phyloP scores from a whole-genome alignment of 2,113 vertebrate genomes.

The Alligator sinensis region DNA sequence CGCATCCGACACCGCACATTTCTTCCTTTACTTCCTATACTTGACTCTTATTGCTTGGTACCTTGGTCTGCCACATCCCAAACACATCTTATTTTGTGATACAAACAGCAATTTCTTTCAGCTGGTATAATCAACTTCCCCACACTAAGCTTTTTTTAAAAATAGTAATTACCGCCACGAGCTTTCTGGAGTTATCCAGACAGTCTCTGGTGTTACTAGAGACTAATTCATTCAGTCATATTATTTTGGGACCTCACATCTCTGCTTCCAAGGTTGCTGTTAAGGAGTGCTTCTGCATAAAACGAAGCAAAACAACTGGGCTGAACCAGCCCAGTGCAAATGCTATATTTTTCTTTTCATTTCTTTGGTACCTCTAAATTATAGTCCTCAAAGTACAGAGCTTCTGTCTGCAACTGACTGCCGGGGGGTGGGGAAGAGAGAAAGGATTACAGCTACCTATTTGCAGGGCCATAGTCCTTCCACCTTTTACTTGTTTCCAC shows the following conservation, averaged over 20 bases:
- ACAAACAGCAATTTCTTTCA: conserved; percentile 26
- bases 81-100: background rate
- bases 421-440: background rate
- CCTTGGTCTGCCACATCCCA: conserved; percentile 29
- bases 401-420: conserved; percentile 14
- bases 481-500: conserved; percentile 19
- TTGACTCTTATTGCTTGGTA: background rate
- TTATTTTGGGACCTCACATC: conserved; percentile 46
- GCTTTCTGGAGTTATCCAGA: conserved; percentile 28
- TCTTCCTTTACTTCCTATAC: background rate
- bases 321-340: conserved; percentile 37
- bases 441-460: background rate
- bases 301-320: conserved; percentile 36
- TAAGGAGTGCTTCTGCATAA: conserved; percentile 40
- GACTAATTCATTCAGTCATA: conserved; percentile 21
- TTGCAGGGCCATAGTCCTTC: background rate
- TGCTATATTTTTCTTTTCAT: conserved; percentile 24
- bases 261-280: conserved; percentile 38
- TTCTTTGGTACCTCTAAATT: conserved; percentile 24
- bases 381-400: conserved; percentile 28
- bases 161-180: conserved; percentile 3
- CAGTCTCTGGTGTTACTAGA: conserved; percentile 20
- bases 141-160: background rate
- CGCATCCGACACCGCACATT: background rate
- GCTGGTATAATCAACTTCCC: conserved; percentile 29